phyloP scores from a whole-genome alignment of 1,140 invertebrate genomes.

The Eriocheir sinensis region DNA sequence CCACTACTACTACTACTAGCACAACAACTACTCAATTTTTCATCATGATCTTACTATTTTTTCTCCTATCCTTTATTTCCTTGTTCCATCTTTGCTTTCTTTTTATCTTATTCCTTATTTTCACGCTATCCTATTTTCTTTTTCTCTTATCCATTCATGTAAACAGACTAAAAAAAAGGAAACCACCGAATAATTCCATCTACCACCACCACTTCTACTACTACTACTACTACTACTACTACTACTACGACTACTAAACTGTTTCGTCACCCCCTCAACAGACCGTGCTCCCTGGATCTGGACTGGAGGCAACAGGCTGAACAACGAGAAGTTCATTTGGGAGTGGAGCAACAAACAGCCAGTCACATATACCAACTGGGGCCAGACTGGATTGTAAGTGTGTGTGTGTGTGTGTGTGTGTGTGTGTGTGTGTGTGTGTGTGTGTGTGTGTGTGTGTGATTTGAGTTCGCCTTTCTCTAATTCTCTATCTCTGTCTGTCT shows the following conservation, averaged over 20 bases:
- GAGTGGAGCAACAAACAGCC: neutral
- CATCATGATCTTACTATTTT: no score
- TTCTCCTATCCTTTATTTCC: no score
- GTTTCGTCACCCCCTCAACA: neutral
- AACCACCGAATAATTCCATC: no score
- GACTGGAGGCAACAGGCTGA: constrained; percentile 31
- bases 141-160: neutral
- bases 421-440: neutral
- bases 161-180: no score
- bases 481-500: no score
- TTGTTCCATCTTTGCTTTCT: no score
- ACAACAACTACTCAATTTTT: constrained; percentile 20
- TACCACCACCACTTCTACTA: no score
- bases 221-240: neutral
- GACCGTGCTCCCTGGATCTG: constrained; percentile 39
- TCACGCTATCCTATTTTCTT: no score
- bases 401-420: neutral
- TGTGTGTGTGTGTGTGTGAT: neutral
- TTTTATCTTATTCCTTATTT: no score
- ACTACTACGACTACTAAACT: no score
- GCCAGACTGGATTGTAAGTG: constrained; percentile 43
- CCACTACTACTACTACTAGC: neutral
- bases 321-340: neutral
- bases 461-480: no score
- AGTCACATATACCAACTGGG: constrained; percentile 32